Conservation (phyloP, 2,888 invertebrate genomes). For the Autographa pulchrina region DNA sequence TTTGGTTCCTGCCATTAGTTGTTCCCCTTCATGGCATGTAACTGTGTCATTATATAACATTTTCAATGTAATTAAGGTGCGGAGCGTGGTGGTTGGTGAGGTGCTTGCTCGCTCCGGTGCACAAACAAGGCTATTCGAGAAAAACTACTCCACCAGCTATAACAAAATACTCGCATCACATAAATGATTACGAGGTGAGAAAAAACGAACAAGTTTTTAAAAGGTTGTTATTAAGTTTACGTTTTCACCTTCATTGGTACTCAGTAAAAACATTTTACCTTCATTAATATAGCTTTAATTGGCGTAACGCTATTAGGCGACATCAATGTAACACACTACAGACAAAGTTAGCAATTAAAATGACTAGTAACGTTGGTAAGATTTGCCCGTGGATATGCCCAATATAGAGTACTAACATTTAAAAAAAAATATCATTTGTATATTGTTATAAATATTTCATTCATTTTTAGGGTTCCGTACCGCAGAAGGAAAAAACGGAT, state of each 20-base stretch:
- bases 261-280: slow-evolving; percentile 21
- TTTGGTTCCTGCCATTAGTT: too few species aligned
- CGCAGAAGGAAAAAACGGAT: too few species aligned
- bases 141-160: slow-evolving; percentile 12
- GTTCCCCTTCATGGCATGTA: too few species aligned
- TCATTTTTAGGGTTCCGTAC: too few species aligned
- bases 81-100: background rate
- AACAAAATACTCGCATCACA: slow-evolving; percentile 21
- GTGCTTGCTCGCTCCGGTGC: slow-evolving; percentile 11
- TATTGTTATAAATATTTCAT: too few species aligned
- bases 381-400: too few species aligned
- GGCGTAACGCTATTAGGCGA: slow-evolving; percentile 12
- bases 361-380: background rate
- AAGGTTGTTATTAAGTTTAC: slow-evolving; percentile 18
- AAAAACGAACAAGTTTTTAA: slow-evolving; percentile 29
- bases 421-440: too few species aligned
- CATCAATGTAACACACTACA: slow-evolving; percentile 4
- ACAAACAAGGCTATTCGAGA: slow-evolving; percentile 13
- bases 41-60: too few species aligned
- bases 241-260: slow-evolving; percentile 24
- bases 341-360: background rate
- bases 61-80: too few species aligned
- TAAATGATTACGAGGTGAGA: slow-evolving; percentile 30
- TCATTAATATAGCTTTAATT: slow-evolving; percentile 15
- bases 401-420: too few species aligned